phyloP scores from a whole-genome alignment of 2,888 invertebrate species.

The Epicampocera succincta region DNA sequence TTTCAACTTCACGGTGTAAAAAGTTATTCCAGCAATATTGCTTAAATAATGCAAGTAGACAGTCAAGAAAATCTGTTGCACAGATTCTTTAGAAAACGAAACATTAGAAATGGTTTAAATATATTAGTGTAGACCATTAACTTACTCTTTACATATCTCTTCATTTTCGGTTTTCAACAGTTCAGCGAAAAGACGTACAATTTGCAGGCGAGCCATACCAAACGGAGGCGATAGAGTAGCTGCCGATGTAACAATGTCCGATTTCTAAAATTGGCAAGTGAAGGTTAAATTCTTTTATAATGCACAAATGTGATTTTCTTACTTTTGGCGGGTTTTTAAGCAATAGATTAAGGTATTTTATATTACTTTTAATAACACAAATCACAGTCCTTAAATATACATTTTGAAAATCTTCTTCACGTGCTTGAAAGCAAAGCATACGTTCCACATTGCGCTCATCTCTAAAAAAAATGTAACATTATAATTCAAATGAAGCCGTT shows the following conservation, averaged over 20 bases:
- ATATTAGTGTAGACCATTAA: constrained; percentile 51
- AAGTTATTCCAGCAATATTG: constrained; percentile 96
- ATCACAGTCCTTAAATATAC: constrained; percentile 85
- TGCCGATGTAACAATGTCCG: constrained; percentile 86
- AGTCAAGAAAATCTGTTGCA: constrained; percentile 84
- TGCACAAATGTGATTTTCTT: constrained; percentile 48
- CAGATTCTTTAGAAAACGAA: constrained; percentile 75
- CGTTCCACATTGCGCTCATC: constrained; percentile 81
- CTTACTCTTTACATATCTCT: constrained; percentile 87
- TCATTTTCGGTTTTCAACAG: constrained; percentile 88
- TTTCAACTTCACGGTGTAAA: constrained; percentile 94
- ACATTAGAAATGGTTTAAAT: neutral
- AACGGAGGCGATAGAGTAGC: constrained; percentile 88
- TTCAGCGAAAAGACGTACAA: constrained; percentile 89
- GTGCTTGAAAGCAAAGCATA: constrained; percentile 77
- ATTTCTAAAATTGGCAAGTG: constrained; percentile 81
- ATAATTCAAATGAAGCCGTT: neutral
- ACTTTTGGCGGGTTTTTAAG: constrained; percentile 87
- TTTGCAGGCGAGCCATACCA: constrained; percentile 90
- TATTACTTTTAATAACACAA: constrained; percentile 85
- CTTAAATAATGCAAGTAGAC: constrained; percentile 93
- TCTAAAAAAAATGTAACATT: constrained; percentile 70
- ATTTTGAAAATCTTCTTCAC: constrained; percentile 84
- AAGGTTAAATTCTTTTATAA: neutral
- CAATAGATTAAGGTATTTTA: constrained; percentile 87